Conservation (phyloP, 2,797 vertebrate genomes). For the Choloepus didactylus region DNA sequence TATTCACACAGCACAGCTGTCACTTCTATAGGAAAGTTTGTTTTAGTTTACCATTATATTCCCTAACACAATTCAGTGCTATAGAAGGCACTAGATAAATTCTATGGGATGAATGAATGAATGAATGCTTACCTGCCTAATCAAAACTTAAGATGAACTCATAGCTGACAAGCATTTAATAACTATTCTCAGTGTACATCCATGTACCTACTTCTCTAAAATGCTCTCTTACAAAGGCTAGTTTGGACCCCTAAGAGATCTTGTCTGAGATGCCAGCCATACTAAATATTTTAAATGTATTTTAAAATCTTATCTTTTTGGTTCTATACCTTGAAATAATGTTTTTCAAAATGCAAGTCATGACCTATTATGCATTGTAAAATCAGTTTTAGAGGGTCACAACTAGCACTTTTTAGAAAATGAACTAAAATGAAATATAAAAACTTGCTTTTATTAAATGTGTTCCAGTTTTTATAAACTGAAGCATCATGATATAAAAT, state of each 20-base stretch:
- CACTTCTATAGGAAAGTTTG: neutral
- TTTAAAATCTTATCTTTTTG: constrained; percentile 43
- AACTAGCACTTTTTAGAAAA: constrained; percentile 22
- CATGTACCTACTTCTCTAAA: neutral
- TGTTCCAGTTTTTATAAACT: constrained; percentile 15
- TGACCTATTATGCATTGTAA: neutral
- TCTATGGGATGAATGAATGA: neutral
- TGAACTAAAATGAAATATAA: neutral
- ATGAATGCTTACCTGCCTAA: neutral
- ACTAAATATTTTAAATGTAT: constrained; percentile 57
- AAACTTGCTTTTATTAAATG: neutral
- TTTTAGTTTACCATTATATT: neutral
- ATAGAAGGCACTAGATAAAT: neutral
- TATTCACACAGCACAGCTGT: neutral
- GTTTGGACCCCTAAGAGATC: constrained; percentile 5
- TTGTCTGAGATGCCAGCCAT: neutral
- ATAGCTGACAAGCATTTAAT: neutral
- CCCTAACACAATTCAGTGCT: neutral
- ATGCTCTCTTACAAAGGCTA: neutral
- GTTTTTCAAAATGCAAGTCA: constrained; percentile 20
- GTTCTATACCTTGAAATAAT: neutral
- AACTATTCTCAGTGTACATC: neutral
- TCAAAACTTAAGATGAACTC: neutral
- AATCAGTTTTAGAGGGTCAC: constrained; percentile 36
- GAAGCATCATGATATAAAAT: neutral